Evolutionary conservation across 1,140 invertebrate species (phyloP).

Genomic region (Vanessa tameamea): DNA sequence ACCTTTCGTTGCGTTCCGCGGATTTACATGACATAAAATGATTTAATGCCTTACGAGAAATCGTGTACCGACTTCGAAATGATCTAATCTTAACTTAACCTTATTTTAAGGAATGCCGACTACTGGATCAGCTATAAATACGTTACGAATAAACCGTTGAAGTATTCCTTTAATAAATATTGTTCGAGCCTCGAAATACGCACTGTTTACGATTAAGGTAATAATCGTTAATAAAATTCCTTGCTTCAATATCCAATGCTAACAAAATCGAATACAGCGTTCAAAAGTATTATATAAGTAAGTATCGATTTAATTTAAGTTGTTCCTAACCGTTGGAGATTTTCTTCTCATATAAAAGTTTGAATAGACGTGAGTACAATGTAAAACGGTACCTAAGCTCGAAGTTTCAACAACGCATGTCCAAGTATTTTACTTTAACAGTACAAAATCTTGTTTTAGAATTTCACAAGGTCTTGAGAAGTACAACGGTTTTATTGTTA

Average conservation of each 20-base stretch:
- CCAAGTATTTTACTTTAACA: background rate
- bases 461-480: background rate
- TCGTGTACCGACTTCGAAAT: constrained; percentile 1
- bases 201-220: too few relatives aligned
- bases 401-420: background rate
- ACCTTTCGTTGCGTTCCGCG: constrained; percentile 15
- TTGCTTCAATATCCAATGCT: too few relatives aligned
- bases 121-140: background rate
- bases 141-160: background rate
- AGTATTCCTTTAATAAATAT: background rate
- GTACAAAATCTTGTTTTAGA: background rate
- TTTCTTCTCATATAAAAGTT: background rate
- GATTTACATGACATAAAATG: constrained; percentile 12
- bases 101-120: constrained; percentile 6
- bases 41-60: constrained; percentile 12
- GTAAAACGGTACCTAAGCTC: background rate
- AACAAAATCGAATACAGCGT: too few relatives aligned
- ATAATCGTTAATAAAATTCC: too few relatives aligned
- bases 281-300: too few relatives aligned
- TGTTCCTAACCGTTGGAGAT: too few relatives aligned
- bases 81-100: constrained; percentile 13
- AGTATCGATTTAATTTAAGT: too few relatives aligned
- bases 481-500: background rate
- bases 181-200: background rate
- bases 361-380: background rate